A percentile compares a stretch with the other conserved stretches of the same genome.
These are phyloP conservation scores for Notolabrus celidotus DNA, from an alignment of 2,797 vertebrate species.

Conservation along the genomic window DNA sequence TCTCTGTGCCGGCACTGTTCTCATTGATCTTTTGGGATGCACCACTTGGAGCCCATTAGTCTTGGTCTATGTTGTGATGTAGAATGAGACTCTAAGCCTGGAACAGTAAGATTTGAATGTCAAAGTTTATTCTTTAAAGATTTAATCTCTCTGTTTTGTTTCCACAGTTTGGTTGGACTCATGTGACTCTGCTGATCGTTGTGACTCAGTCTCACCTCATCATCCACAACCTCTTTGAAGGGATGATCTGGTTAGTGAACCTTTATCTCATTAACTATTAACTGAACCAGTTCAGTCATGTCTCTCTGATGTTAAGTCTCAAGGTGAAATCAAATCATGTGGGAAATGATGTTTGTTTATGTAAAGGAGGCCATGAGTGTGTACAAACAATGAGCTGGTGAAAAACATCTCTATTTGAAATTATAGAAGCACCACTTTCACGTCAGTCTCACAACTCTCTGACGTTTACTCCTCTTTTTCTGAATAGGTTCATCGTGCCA, in stretches of 20 bases:
- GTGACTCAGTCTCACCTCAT: slow-evolving; percentile 99
- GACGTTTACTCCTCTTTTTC: slow-evolving; percentile 2
- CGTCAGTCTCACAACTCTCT: background rate
- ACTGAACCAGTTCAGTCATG: background rate
- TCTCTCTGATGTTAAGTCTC: too few relatives aligned
- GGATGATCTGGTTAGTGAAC: slow-evolving; percentile 95
- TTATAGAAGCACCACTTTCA: background rate
- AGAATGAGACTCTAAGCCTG: too few relatives aligned
- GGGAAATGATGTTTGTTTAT: too few relatives aligned
- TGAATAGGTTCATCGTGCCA: slow-evolving; percentile 95
- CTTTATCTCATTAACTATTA: slow-evolving; percentile 28
- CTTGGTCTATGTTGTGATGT: too few relatives aligned
- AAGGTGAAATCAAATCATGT: too few relatives aligned
- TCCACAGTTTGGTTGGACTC: slow-evolving; percentile 97
- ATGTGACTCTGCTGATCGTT: slow-evolving; percentile 96
- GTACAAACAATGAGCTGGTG: too few relatives aligned
- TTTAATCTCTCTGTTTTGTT: background rate
- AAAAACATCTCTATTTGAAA: too few relatives aligned
- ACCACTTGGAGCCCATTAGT: too few relatives aligned
- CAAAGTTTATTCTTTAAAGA: too few relatives aligned
- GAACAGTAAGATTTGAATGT: too few relatives aligned
- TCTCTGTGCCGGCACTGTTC: background rate
- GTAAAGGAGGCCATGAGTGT: too few relatives aligned
- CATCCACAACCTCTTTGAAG: slow-evolving; percentile 99
- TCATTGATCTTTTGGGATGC: background rate